Percentiles rank a stretch among this genome's conserved stretches.
These are phyloP conservation scores for Drosophila conformis DNA, from an alignment of 2,888 invertebrate genomes.

Conservation along the genomic window DNA sequence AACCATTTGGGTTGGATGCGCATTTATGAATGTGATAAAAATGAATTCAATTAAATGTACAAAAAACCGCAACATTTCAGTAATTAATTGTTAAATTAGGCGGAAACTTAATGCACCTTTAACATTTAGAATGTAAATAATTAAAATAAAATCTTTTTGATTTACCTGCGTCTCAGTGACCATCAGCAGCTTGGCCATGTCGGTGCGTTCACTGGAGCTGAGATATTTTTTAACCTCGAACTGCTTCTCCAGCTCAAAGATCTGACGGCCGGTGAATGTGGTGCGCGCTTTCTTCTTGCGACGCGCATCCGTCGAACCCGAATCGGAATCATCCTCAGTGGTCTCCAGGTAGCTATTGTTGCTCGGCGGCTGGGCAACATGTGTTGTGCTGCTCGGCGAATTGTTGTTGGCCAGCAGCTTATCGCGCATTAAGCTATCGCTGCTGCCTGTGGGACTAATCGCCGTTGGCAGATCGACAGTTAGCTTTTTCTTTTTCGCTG, in stretches of 20 bases:
- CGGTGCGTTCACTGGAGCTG: conserved; percentile 96
- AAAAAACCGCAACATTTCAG: not conserved
- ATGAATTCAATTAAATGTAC: conserved; percentile 23
- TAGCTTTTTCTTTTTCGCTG: conserved; percentile 83
- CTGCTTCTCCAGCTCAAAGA: conserved; percentile 98
- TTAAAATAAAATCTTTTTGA: not conserved
- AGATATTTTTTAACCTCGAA: conserved; percentile 98
- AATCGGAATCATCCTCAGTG: conserved; percentile 86
- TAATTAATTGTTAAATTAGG: conserved; percentile 22
- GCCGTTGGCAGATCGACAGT: conserved; percentile 67
- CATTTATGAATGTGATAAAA: conserved; percentile 14
- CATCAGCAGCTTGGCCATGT: conserved; percentile 96
- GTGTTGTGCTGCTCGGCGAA: conserved; percentile 53
- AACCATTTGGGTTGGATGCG: conserved; percentile 11
- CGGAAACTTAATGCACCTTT: not conserved
- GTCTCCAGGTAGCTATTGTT: conserved; percentile 75
- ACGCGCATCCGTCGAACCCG: conserved; percentile 86
- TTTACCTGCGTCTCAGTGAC: conserved; percentile 98
- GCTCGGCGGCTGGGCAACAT: conserved; percentile 22
- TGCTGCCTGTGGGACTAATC: conserved; percentile 78
- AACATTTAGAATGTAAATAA: not conserved
- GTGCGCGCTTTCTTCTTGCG: conserved; percentile 95
- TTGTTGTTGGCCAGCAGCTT: conserved; percentile 59
- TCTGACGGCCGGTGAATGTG: conserved; percentile 97
- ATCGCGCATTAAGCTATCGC: conserved; percentile 80